A percentile compares a stretch with the other conserved stretches of the same genome.
Conservation (phyloP, 2,888 invertebrate species). For the Clepsis dumicolana region DNA sequence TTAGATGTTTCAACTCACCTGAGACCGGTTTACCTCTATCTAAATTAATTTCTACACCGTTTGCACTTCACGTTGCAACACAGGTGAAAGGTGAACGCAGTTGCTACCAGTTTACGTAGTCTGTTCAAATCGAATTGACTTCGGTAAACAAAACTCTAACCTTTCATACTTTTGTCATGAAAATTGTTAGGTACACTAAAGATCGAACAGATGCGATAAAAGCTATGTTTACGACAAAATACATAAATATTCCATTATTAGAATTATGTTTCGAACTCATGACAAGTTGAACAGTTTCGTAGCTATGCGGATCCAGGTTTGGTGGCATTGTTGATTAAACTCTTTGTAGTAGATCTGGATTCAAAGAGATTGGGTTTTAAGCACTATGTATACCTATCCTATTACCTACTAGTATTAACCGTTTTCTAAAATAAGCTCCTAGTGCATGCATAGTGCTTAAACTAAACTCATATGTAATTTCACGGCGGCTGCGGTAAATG, state of each 20-base stretch:
- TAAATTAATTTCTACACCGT: background rate
- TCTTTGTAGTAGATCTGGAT: background rate
- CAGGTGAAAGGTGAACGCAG: background rate
- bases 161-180: background rate
- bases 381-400: no score
- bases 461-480: no score
- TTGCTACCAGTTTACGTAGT: no score
- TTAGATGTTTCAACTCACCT: no score
- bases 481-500: no score
- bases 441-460: background rate
- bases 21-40: background rate
- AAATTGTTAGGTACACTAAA: background rate
- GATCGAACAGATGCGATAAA: no score
- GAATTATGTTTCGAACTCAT: background rate
- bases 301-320: background rate
- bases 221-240: no score
- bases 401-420: background rate
- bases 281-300: background rate
- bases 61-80: background rate
- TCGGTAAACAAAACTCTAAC: no score
- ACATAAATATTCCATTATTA: no score
- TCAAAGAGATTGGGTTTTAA: background rate
- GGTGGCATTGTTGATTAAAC: background rate
- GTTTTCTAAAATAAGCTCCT: background rate
- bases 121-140: no score